phyloP scores from a whole-genome alignment of 2,113 vertebrate genomes.

The Nanorana parkeri region DNA sequence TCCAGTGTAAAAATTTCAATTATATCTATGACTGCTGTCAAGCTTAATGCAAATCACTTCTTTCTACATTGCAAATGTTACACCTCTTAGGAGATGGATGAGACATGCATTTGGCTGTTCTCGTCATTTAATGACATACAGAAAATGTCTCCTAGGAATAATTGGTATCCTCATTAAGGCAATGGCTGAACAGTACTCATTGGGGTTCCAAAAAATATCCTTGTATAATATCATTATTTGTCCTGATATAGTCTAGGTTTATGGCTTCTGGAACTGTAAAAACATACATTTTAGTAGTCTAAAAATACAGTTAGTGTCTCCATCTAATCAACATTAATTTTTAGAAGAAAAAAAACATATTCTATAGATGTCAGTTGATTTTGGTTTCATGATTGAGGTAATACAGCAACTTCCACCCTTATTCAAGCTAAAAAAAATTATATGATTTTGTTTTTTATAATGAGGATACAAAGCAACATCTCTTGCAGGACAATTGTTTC shows the following conservation, averaged over 20 bases:
- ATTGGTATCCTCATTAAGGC: constrained; percentile 29
- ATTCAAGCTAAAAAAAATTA: background rate
- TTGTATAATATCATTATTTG: background rate
- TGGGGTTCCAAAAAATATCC: constrained; percentile 7
- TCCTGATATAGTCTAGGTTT: background rate
- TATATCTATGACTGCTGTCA: constrained; percentile 55
- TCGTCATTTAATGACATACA: constrained; percentile 37
- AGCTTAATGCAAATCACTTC: constrained; percentile 53
- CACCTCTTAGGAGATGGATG: constrained; percentile 34
- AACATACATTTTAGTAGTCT: too few relatives aligned
- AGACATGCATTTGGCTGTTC: constrained; percentile 40
- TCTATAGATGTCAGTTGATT: too few relatives aligned
- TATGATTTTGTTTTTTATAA: background rate
- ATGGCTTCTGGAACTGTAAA: background rate
- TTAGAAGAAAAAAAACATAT: too few relatives aligned
- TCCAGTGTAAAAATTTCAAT: constrained; percentile 47
- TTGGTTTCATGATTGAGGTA: too few relatives aligned
- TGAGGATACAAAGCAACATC: background rate
- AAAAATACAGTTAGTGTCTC: too few relatives aligned
- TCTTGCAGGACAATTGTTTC: background rate
- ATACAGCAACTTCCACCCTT: too few relatives aligned
- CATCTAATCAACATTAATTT: too few relatives aligned
- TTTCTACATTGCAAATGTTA: constrained; percentile 51
- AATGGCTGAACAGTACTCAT: background rate
- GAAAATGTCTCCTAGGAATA: constrained; percentile 17